Evolutionary conservation across 35 echinoderm and acorn worm genomes (phyloP), one percentile per base, ranked within the genome.

Genomic region (Chiridota heheva): DNA sequence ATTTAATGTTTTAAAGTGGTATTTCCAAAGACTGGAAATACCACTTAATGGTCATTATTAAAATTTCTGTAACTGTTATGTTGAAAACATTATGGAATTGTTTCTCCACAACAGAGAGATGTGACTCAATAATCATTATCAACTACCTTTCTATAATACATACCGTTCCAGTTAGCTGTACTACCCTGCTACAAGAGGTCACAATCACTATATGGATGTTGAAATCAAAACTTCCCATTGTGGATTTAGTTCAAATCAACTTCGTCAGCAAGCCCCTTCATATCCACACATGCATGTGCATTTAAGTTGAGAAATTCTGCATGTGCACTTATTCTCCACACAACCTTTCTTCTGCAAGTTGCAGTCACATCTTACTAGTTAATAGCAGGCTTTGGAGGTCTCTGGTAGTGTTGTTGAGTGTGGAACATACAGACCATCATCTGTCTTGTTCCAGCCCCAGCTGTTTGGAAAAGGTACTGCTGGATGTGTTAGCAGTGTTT

Each of bases 361-460:
- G 48, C 48, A 53, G 12, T 22, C 22, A 22, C 48, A 53, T 53
- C 10, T 22, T 53, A 55, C 28, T 13, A 66, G 62, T 31, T 66
- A 10, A 15, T 66, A 20, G 41, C 71, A 75, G 35, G 71, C 5
- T 78, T 63, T 30, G 4, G 48, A 31, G 17, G 73, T 49, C 25
- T 78, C 73, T 26, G 45, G 48, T 60, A 78, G 32, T 16, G 73
- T 63, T 5, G 46, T 78, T 49, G 44, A 78, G 6, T 16, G 48
- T 30, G 73, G 73, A 24, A 28, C 24, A 35, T 30, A 60, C 8
- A 18, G 55, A 4, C 73, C 73, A 5, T 16, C 40, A 37, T 63
- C 73, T 36, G 44, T 63, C 24, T 78, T 38, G 24, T 28, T 59
- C 73, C 73, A 61, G 8, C 73, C 73, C 48, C 73, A 77, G 29